Evolutionary conservation across 2,113 vertebrate genomes (phyloP), one percentile per base, ranked within the genome.

Genomic region (Microcebus ravelobensis): DNA sequence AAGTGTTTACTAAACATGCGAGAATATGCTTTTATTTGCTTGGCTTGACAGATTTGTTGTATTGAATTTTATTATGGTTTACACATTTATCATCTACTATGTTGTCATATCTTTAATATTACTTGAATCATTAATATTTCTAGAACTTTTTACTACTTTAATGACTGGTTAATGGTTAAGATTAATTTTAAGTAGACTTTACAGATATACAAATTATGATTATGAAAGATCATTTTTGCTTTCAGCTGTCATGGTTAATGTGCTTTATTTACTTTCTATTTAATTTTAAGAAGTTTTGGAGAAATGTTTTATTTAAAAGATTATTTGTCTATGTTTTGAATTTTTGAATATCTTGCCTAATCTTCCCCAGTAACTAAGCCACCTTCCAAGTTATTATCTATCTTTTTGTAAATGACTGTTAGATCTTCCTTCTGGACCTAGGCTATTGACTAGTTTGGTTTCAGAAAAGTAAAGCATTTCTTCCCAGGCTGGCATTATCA

Each of bases 111-210:
- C 8, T 80, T 80, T 82, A 84, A 29, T 61, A 92, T 73, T 87
- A 67, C n/a, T 90, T 68, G n/a, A 90, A 50, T 80, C 34, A 50
- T 57, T 21, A 57, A 57, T 57, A 84, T 73, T 55, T 94, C 61
- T 63, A 68, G 63, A 87, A 34, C 4, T 9, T 61, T 92, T 94
- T 65, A 55, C 48, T 92, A 59, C 39, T 89, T 88, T 88, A 61
- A 80, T 83, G 45, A 67, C 50, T 77, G 59, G 50, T 76, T 97
- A 84, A 83, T 84, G 31, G n/a, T 73, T 91, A 90, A 89, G 34
- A 82, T 94, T 90, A 2, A 95, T 63, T 94, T 80, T 42, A 61
- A 84, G 48, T 70, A 83, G 48, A 90, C 87, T 80, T 96, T 80
- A 77, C 12, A 86, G 63, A 61, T 94, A 77, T 3, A 71, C 4